Conservation (phyloP, 2,888 invertebrate genomes). For the Campoletis raptor region DNA sequence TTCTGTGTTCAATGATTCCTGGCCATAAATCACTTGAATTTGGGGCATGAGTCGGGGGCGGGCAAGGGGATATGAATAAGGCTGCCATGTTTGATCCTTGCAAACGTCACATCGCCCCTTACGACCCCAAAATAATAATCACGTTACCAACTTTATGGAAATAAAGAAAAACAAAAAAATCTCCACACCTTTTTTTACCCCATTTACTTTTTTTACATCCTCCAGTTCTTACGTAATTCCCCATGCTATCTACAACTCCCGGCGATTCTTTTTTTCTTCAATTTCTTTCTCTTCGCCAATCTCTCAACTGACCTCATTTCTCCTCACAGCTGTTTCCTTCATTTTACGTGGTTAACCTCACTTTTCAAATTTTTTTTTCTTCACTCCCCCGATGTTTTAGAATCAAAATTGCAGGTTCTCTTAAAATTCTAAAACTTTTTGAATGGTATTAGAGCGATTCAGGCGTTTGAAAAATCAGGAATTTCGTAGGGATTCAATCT, state of each 20-base stretch:
- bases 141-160: neutral
- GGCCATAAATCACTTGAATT: slow-evolving; percentile 60
- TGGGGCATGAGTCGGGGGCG: slow-evolving; percentile 5
- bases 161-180: neutral
- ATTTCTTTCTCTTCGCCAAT: neutral
- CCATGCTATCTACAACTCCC: neutral
- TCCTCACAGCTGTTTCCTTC: slow-evolving; percentile 36
- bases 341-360: slow-evolving; percentile 37
- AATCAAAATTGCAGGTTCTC: neutral
- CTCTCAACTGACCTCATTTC: slow-evolving; percentile 1
- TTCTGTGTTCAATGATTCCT: slow-evolving; percentile 7
- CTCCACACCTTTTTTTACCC: neutral
- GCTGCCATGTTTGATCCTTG: slow-evolving; percentile 82
- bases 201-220: neutral
- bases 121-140: slow-evolving; percentile 21
- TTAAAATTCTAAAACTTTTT: too few relatives aligned
- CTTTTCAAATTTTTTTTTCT: neutral
- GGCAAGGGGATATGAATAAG: slow-evolving; percentile 58
- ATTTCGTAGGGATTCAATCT: too few relatives aligned
- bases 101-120: slow-evolving; percentile 77
- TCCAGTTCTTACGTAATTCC: slow-evolving; percentile 3
- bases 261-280: neutral
- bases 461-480: too few relatives aligned
- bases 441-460: too few relatives aligned
- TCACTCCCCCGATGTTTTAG: neutral